Base-by-base conservation (phyloP, 2,113 vertebrate genomes). In the Elgaria multicarinata region DNA sequence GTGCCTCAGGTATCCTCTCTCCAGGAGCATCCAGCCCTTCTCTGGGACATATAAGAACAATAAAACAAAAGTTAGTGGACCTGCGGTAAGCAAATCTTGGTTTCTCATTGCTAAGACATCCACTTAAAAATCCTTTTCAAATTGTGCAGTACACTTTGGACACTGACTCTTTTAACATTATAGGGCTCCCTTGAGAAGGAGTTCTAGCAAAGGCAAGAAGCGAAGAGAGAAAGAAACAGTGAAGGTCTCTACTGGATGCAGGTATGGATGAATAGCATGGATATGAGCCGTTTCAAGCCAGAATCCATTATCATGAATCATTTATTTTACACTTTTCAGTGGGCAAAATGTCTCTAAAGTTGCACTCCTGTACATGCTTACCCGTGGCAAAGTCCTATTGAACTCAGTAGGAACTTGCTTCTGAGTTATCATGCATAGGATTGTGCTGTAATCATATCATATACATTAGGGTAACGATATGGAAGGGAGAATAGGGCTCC, bases 171-270 rank as follows among this genome's bases (percentile, higher is more conserved):
- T 93, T n/a, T 92, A 72, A 83, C 95, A 8, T 95, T 95, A 0
- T 88, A 98, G 98, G 95, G 96, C 95, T 81, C 97, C 97, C 62
- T 94, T 97, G 93, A 96, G 95, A 94, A 97, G 96, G 92, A 97
- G 90, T 95, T 95, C 96, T 86, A 97, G 83, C 93, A 98, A 96
- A 91, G 95, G 95, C 89, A 98, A 98, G 96, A 97, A 97, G 94
- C 93, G 96, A 94, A 97, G 96, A 88, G 96, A 97, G 82, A 98
- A 96, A 93, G 97, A 98, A 94, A 90, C 94, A 66, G 71, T 64
- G 91, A 95, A 97, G 96, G 95, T 96, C 81, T 96, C 97, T 93
- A 94, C 90, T 93, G 97, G 97, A 95, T 97, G 96, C 97, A 98
- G 98, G 98, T 98, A 97, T 9, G 94, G 80, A 87, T 75, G 53